Conservation (phyloP, 2,888 invertebrate species). For the Hirtodrosophila alboralis region DNA sequence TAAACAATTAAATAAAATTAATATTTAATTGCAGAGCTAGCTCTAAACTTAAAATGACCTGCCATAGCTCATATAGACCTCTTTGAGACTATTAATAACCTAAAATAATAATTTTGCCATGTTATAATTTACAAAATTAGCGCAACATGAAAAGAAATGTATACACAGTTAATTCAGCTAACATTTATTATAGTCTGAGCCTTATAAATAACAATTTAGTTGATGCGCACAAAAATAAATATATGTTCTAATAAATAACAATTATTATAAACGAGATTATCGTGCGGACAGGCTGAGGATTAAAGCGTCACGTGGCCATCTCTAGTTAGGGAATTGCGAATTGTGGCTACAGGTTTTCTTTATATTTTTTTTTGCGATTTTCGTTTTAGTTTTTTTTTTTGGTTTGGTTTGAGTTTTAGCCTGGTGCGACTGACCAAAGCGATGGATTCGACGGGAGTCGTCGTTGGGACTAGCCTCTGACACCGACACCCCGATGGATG, state of each 20-base stretch:
- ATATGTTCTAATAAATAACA: conserved; percentile 49
- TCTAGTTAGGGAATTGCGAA: conserved; percentile 56
- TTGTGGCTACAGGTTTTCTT: conserved; percentile 68
- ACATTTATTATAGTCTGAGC: not conserved
- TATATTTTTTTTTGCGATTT: conserved; percentile 5
- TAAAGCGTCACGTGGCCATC: conserved; percentile 67
- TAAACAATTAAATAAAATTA: no score
- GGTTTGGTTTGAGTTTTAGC: conserved; percentile 45
- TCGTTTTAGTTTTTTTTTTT: conserved; percentile 10
- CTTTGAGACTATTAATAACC: no score
- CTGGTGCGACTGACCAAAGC: conserved; percentile 50
- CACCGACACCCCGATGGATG: conserved; percentile 71
- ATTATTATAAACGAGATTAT: conserved; percentile 51
- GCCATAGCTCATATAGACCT: no score
- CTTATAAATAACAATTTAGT: conserved; percentile 45
- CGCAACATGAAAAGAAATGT: no score
- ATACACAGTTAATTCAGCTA: no score
- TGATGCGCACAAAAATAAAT: conserved; percentile 12
- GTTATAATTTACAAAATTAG: no score
- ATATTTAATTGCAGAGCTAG: no score
- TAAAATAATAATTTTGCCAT: no score
- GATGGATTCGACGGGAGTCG: conserved; percentile 51
- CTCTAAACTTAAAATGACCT: no score
- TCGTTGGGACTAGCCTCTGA: conserved; percentile 66
- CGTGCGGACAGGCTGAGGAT: conserved; percentile 26